phyloP scores from a whole-genome alignment of 2,113 vertebrate genomes.

The Sander vitreus region DNA sequence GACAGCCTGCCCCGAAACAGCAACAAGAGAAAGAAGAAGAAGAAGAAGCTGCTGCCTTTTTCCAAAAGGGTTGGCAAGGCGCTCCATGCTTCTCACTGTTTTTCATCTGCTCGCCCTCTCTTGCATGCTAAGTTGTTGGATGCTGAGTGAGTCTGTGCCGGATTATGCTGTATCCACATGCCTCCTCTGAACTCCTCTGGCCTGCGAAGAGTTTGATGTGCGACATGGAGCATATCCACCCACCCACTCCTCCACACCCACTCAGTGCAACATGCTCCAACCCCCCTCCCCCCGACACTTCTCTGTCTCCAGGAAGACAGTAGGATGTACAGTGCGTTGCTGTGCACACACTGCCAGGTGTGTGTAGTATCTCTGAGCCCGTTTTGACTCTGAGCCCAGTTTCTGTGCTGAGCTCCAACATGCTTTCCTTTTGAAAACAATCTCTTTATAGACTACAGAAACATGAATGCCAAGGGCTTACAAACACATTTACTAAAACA shows the following conservation, averaged over 20 bases:
- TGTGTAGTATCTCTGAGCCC: slow-evolving; percentile 44
- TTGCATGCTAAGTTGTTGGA: slow-evolving; percentile 63
- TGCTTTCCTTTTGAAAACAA: slow-evolving; percentile 47
- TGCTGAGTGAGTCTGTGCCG: slow-evolving; percentile 32
- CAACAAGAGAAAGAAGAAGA: slow-evolving; percentile 38
- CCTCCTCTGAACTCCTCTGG: slow-evolving; percentile 68
- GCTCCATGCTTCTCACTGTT: slow-evolving; percentile 39
- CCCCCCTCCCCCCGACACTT: neutral
- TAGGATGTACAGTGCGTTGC: slow-evolving; percentile 23
- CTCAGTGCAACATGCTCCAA: slow-evolving; percentile 47
- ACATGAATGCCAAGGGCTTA: slow-evolving; percentile 28
- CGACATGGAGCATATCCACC: slow-evolving; percentile 59
- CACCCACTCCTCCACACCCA: slow-evolving; percentile 64
- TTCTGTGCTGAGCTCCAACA: slow-evolving; percentile 46
- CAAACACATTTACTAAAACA: neutral
- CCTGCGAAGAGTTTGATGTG: slow-evolving; percentile 70
- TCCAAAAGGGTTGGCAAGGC: slow-evolving; percentile 41
- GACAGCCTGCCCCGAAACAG: slow-evolving; percentile 48
- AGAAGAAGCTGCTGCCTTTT: slow-evolving; percentile 48
- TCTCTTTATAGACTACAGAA: slow-evolving; percentile 49
- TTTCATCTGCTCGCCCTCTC: slow-evolving; percentile 55
- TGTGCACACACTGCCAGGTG: slow-evolving; percentile 29
- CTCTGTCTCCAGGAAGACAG: slow-evolving; percentile 42
- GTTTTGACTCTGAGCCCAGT: slow-evolving; percentile 59
- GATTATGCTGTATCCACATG: slow-evolving; percentile 46